Evolutionary conservation across 2,888 invertebrate genomes (phyloP).

Genomic region (Papilio demoleus): DNA sequence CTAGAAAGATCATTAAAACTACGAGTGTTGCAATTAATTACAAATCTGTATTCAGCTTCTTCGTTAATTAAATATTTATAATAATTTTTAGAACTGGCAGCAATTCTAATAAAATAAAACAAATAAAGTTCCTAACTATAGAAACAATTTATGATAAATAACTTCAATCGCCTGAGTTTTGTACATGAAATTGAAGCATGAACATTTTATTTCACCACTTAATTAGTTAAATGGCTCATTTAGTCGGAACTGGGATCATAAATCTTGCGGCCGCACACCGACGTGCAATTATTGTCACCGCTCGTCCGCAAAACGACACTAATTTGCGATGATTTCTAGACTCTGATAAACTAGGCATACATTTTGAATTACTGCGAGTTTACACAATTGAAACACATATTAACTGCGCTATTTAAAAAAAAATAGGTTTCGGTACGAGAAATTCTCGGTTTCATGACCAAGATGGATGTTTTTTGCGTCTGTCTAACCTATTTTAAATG

Average conservation of each 20-base stretch:
- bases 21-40: too few species aligned
- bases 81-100: not conserved
- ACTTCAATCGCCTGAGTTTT: not conserved
- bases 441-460: too few species aligned
- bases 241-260: slow-evolving; percentile 73
- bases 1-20: not conserved
- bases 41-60: too few species aligned
- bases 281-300: slow-evolving; percentile 81
- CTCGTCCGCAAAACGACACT: slow-evolving; percentile 81
- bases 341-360: not conserved
- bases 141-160: not conserved
- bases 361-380: not conserved
- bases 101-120: not conserved
- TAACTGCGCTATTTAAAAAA: too few species aligned
- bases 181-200: slow-evolving; percentile 10
- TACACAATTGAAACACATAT: not conserved
- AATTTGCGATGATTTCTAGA: slow-evolving; percentile 75
- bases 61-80: too few species aligned
- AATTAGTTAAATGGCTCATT: slow-evolving; percentile 61
- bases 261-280: slow-evolving; percentile 76
- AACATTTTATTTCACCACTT: slow-evolving; percentile 24
- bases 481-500: too few species aligned
- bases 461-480: too few species aligned
- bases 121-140: not conserved
- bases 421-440: too few species aligned